phyloP scores from a whole-genome alignment of 2,888 invertebrate species.

The Malacosoma neustria region DNA sequence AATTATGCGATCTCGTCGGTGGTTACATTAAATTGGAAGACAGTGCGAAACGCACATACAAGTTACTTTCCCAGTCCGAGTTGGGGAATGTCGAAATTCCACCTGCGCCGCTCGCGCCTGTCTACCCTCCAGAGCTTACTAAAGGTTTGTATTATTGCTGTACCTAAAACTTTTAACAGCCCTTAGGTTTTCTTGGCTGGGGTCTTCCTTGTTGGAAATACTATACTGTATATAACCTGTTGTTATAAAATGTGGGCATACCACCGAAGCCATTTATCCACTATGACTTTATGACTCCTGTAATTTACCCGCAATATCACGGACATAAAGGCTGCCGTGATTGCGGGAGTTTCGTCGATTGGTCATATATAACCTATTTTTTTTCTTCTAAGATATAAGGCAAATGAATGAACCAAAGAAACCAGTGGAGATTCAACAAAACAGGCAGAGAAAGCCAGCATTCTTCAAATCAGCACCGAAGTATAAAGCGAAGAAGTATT shows the following conservation, averaged over 20 bases:
- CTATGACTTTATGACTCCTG: too few relatives aligned
- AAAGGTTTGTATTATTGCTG: too few relatives aligned
- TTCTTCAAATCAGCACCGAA: slow-evolving; percentile 37
- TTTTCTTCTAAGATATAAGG: slow-evolving; percentile 61
- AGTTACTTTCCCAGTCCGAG: slow-evolving; percentile 35
- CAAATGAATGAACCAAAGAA: slow-evolving; percentile 18
- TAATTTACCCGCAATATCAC: too few relatives aligned
- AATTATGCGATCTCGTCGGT: slow-evolving; percentile 38
- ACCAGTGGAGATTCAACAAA: slow-evolving; percentile 13
- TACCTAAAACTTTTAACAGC: too few relatives aligned
- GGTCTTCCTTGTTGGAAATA: too few relatives aligned
- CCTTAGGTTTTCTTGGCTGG: too few relatives aligned
- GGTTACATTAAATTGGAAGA: slow-evolving; percentile 58
- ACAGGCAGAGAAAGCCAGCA: slow-evolving; percentile 17
- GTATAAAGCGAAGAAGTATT: slow-evolving; percentile 48
- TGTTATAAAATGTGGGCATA: too few relatives aligned
- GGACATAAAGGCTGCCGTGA: too few relatives aligned
- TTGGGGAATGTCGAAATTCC: slow-evolving; percentile 52
- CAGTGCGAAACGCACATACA: slow-evolving; percentile 36
- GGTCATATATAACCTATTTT: too few relatives aligned
- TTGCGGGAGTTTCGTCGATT: too few relatives aligned
- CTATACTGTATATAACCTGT: too few relatives aligned
- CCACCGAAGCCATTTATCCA: too few relatives aligned
- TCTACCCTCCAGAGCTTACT: slow-evolving; percentile 49
- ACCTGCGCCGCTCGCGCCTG: slow-evolving; percentile 39